Percentiles rank a stretch among this genome's conserved stretches.
Conservation (phyloP, 2,113 vertebrate genomes). For the Ceyx melanurus region DNA sequence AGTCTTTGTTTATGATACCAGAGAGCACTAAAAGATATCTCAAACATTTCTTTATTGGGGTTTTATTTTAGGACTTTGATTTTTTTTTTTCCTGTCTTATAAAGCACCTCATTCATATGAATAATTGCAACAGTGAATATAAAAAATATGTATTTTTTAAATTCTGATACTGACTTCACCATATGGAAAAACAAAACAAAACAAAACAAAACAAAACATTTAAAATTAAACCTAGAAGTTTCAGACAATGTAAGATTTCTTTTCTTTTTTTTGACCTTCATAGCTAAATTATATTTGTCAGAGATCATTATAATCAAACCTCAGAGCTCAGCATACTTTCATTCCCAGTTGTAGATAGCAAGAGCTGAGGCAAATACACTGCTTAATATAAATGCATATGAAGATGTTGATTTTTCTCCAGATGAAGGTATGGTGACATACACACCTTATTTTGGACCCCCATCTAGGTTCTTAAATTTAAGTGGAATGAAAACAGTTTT, state of each 20-base stretch:
- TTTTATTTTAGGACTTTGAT: not conserved
- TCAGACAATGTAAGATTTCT: not conserved
- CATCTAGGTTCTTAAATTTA: not conserved
- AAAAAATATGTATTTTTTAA: not conserved
- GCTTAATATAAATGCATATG: fast-evolving
- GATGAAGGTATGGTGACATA: not conserved
- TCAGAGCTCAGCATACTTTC: not conserved
- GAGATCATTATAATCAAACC: not conserved
- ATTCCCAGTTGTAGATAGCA: not conserved
- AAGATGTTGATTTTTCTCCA: not conserved
- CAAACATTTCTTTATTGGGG: not conserved
- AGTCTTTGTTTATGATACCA: not conserved
- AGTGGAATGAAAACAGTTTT: not conserved
- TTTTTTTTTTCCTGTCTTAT: not conserved
- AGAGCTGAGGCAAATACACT: not conserved
- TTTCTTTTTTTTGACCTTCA: not conserved
- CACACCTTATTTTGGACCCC: not conserved
- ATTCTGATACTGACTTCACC: not conserved
- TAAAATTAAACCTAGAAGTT: not conserved
- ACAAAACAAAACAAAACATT: too few relatives aligned
- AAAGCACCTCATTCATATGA: not conserved
- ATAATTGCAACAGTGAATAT: not conserved
- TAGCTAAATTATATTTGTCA: not conserved
- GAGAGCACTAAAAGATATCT: not conserved
- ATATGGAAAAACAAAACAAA: not conserved